Conservation (phyloP, 2,888 invertebrate species). For the Cantharis lateralis region DNA sequence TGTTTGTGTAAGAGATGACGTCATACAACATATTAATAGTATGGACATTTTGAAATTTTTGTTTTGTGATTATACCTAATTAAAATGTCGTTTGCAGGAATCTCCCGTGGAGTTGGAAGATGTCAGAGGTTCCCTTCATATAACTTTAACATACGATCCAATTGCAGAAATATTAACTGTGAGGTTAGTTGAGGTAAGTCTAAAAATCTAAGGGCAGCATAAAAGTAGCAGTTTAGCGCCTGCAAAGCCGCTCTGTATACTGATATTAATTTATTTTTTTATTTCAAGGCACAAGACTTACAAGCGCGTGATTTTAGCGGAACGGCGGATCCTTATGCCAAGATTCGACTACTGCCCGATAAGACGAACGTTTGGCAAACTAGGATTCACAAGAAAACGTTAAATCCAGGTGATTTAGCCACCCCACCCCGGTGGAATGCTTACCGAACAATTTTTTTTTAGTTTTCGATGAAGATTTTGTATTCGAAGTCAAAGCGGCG, state of each 20-base stretch:
- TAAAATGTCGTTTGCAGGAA: constrained; percentile 31
- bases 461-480: constrained; percentile 72
- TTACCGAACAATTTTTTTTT: constrained; percentile 16
- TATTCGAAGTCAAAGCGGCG: constrained; percentile 65
- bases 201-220: too few species aligned
- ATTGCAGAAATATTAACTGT: constrained; percentile 67
- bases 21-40: too few species aligned
- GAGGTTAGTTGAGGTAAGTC: constrained; percentile 64
- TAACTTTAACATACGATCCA: constrained; percentile 66
- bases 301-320: constrained; percentile 64
- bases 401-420: constrained; percentile 66
- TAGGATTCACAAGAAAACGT: constrained; percentile 66
- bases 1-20: too few species aligned
- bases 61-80: background rate
- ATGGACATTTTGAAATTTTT: too few species aligned
- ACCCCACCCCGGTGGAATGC: background rate
- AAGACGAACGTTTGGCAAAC: constrained; percentile 67
- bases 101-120: constrained; percentile 53
- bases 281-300: constrained; percentile 60
- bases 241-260: too few species aligned
- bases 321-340: constrained; percentile 70
- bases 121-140: constrained; percentile 65
- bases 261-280: background rate
- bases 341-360: constrained; percentile 65
- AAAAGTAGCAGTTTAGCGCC: too few species aligned